Evolutionary conservation across 1,140 invertebrate species (phyloP), one percentile per base, ranked within the genome.

Genomic region (Akabosia matsudoensis): DNA sequence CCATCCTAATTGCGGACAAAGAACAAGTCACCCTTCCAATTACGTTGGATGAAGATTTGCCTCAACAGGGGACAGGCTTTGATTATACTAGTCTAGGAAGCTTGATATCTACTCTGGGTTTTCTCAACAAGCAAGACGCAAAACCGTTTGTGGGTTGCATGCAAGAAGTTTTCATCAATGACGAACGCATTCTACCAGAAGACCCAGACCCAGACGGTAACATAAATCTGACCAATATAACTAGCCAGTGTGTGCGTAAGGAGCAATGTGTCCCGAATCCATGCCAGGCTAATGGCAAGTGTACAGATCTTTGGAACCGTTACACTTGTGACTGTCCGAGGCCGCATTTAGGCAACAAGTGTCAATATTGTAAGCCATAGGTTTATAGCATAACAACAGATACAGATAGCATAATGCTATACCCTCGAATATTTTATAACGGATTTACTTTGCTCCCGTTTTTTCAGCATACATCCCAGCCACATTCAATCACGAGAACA

Each of bases 401-500:
- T n/a, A n/a, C n/a, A n/a, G n/a, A n/a, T n/a, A n/a, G n/a, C n/a
- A 52, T 45, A 37, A 64, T 14, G 10, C 24, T 10, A 33, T 22
- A 0, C 14, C 34, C 24, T 72, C 18, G n/a, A 72, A 45, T 72
- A 45, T 30, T 33, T 70, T 70, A 26, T 37, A 45, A 7, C 45
- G 31, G 30, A 30, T 67, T 61, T 4, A 24, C 54, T 16, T 61
- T 76, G 7, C n/a, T 71, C 3, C 34, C 81, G 77, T 80, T 74
- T 81, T 83, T 85, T 33, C 80, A 92, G 90, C 91, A 85, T 92
- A 94, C 85, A 93, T 92, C 22, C 92, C 94, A 4, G 94, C 93
- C 0, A 97, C 95, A 0, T 97, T 97, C 86, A 93, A 93, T 0
- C 90, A 95, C 80, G 93, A 96, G 84, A 90, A 92, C 75, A 91